Conservation (phyloP, 1,140 invertebrate genomes). For the Calycopis cecrops region DNA sequence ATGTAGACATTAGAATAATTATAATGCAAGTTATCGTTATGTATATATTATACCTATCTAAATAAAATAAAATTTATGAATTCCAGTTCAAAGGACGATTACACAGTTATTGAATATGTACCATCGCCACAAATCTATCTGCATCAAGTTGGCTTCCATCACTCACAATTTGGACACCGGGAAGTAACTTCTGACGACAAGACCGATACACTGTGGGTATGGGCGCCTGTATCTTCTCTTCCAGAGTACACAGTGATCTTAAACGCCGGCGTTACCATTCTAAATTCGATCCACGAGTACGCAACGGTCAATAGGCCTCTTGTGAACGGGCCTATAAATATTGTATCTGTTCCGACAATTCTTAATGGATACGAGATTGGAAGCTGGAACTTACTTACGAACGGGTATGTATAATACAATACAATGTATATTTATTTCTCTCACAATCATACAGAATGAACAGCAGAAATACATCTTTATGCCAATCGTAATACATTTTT, state of each 20-base stretch:
- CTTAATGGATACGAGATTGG: conserved; percentile 53
- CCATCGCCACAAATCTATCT: conserved; percentile 53
- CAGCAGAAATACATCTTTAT: too few relatives aligned
- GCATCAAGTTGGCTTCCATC: conserved; percentile 55
- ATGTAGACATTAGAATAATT: too few relatives aligned
- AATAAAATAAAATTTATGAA: too few relatives aligned
- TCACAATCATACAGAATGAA: too few relatives aligned
- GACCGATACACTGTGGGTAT: conserved; percentile 49
- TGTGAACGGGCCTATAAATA: conserved; percentile 53
- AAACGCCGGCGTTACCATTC: conserved; percentile 41
- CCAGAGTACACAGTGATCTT: conserved; percentile 44
- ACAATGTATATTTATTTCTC: too few relatives aligned
- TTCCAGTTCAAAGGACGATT: conserved; percentile 41
- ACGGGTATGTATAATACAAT: conserved; percentile 38
- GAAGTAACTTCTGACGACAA: conserved; percentile 28
- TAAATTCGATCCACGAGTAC: conserved; percentile 51
- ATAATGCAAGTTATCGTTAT: too few relatives aligned
- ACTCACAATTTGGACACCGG: conserved; percentile 41
- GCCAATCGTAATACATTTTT: too few relatives aligned
- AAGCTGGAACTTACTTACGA: conserved; percentile 62
- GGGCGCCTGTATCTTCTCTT: conserved; percentile 42
- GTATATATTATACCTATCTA: too few relatives aligned
- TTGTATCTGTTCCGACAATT: conserved; percentile 46
- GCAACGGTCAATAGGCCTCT: conserved; percentile 39
- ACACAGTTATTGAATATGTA: conserved; percentile 44